Evolutionary conservation across 2,113 vertebrate species (phyloP).

Genomic region (Narcine bancroftii): DNA sequence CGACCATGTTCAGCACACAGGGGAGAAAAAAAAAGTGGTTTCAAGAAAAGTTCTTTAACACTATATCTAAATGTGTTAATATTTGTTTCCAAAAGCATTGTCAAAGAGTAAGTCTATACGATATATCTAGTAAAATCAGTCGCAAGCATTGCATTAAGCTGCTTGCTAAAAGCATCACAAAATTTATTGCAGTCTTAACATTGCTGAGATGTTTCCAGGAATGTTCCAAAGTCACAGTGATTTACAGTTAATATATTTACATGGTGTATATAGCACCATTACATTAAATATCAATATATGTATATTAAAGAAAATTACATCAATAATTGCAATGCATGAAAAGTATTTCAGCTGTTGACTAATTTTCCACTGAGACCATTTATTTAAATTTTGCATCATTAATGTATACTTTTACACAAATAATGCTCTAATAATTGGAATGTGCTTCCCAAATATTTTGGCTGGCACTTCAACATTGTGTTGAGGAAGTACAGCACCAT

Average conservation of each 20-base stretch:
- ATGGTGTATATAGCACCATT: neutral
- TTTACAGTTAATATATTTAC: neutral
- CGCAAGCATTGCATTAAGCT: neutral
- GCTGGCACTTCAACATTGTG: neutral
- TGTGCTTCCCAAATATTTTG: neutral
- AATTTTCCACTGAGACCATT: neutral
- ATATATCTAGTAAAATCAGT: neutral
- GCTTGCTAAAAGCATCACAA: neutral
- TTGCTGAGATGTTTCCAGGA: neutral
- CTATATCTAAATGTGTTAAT: neutral
- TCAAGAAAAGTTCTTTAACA: neutral
- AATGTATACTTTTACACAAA: neutral
- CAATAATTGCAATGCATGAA: neutral
- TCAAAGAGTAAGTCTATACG: neutral
- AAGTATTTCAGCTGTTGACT: neutral
- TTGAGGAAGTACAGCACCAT: neutral
- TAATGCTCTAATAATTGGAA: neutral
- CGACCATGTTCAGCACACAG: neutral
- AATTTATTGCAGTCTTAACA: constrained; percentile 27
- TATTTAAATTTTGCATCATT: neutral
- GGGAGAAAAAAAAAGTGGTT: neutral
- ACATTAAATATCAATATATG: neutral
- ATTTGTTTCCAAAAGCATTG: neutral
- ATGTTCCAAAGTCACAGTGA: neutral
- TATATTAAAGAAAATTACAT: neutral